Percentiles rank a stretch among this genome's conserved stretches.
These are phyloP conservation scores for Onychostoma macrolepis DNA, from an alignment of 2,113 vertebrate species.

Conservation along the genomic window DNA sequence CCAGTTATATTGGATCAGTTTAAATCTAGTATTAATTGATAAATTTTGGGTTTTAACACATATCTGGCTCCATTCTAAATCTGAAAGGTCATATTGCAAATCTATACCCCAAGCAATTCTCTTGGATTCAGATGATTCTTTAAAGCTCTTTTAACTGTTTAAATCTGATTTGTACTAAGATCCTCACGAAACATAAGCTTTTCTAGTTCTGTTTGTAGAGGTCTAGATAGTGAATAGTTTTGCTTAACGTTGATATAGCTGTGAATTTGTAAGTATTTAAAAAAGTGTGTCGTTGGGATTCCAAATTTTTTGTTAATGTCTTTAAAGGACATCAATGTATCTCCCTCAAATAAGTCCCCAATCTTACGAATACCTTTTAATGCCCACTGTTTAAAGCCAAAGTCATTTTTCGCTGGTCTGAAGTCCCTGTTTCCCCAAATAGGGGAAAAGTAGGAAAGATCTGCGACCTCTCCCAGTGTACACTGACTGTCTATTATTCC, in stretches of 20 bases:
- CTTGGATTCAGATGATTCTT: not conserved
- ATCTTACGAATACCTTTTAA: too few relatives aligned
- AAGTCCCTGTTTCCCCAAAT: not conserved
- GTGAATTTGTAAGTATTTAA: too few relatives aligned
- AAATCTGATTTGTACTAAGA: not conserved
- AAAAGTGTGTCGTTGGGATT: too few relatives aligned
- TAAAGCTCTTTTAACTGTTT: not conserved
- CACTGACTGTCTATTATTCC: too few relatives aligned
- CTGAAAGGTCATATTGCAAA: not conserved
- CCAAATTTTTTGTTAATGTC: too few relatives aligned
- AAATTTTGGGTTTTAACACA: not conserved
- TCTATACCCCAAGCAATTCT: too few relatives aligned
- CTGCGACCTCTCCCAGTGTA: not conserved
- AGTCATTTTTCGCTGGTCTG: not conserved
- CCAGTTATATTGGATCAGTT: not conserved
- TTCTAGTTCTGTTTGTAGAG: not conserved
- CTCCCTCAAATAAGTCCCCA: too few relatives aligned
- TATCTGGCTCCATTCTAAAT: too few relatives aligned
- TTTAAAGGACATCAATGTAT: too few relatives aligned
- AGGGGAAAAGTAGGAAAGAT: not conserved
- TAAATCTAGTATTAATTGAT: not conserved
- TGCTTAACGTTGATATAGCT: too few relatives aligned
- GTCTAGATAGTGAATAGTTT: too few relatives aligned
- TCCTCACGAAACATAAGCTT: not conserved
- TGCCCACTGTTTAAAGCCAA: too few relatives aligned